A percentile compares a stretch with the other conserved stretches of the same genome.
Conservation (phyloP, 2,113 vertebrate species). For the Marcusenius ussheri region DNA sequence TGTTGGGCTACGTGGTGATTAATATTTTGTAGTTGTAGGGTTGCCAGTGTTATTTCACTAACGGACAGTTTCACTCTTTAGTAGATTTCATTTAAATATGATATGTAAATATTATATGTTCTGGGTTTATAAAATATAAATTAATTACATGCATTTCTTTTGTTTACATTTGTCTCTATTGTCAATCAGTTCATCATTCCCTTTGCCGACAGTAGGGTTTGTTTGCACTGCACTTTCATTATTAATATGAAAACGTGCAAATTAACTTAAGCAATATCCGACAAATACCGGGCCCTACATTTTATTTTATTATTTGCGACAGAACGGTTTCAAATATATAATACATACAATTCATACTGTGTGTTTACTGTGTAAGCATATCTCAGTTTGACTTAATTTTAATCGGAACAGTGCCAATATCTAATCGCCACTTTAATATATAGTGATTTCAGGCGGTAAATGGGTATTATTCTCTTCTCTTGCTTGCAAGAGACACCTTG, state of each 20-base stretch:
- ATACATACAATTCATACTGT: background rate
- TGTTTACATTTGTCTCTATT: background rate
- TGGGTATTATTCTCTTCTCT: slow-evolving; percentile 93
- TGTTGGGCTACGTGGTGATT: background rate
- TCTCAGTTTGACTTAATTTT: slow-evolving; percentile 54
- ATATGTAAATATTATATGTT: too few species aligned
- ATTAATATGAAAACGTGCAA: background rate
- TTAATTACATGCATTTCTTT: background rate
- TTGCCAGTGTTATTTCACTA: background rate
- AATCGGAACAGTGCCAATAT: slow-evolving; percentile 98
- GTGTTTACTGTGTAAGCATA: background rate
- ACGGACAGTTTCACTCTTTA: background rate
- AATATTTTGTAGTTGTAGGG: background rate
- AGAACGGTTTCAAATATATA: background rate
- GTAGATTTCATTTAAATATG: background rate
- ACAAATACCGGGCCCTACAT: background rate
- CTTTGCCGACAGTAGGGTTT: background rate
- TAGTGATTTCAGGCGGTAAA: slow-evolving; percentile 78
- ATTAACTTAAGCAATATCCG: background rate
- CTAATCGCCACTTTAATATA: slow-evolving; percentile 82
- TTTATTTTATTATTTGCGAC: background rate
- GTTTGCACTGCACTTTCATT: background rate
- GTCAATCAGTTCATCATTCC: background rate
- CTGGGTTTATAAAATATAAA: background rate
- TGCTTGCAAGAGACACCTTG: slow-evolving; percentile 83